phyloP scores from a whole-genome alignment of 1,140 invertebrate species.

The Apis cerana region DNA sequence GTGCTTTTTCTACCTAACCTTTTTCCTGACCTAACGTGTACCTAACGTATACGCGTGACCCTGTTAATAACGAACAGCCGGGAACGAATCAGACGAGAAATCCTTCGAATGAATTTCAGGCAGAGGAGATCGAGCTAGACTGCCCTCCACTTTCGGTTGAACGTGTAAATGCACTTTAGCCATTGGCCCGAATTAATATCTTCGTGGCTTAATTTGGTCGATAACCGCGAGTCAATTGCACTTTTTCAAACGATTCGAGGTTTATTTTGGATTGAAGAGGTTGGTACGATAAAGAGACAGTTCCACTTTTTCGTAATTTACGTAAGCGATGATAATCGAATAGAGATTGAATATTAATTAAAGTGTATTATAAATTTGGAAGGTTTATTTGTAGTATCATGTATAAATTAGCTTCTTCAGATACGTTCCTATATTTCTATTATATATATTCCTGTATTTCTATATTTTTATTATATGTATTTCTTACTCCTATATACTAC shows the following conservation, averaged over 20 bases:
- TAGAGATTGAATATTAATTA: no score
- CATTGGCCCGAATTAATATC: conserved; percentile 36
- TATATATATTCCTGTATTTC: no score
- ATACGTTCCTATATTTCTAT: no score
- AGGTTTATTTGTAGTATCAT: no score
- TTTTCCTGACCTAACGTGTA: neutral
- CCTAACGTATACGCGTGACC: neutral
- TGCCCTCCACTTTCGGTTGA: conserved; percentile 43
- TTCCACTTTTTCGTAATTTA: no score
- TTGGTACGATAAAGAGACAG: no score
- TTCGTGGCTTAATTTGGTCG: conserved; percentile 30
- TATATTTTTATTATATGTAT: no score
- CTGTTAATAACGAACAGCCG: conserved; percentile 22
- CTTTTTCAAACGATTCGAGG: neutral
- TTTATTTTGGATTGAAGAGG: neutral
- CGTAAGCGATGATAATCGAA: no score
- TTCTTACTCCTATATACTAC: no score
- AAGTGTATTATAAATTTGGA: no score
- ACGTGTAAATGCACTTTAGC: conserved; percentile 53
- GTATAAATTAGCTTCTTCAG: no score
- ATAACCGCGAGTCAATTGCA: neutral
- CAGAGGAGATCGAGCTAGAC: neutral
- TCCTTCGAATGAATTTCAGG: conserved; percentile 46
- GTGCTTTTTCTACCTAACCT: conserved; percentile 2
- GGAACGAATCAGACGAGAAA: conserved; percentile 31